These are phyloP conservation scores for Branchinecta lynchi DNA, from an alignment of 1,140 invertebrate species.

Conservation along the genomic window DNA sequence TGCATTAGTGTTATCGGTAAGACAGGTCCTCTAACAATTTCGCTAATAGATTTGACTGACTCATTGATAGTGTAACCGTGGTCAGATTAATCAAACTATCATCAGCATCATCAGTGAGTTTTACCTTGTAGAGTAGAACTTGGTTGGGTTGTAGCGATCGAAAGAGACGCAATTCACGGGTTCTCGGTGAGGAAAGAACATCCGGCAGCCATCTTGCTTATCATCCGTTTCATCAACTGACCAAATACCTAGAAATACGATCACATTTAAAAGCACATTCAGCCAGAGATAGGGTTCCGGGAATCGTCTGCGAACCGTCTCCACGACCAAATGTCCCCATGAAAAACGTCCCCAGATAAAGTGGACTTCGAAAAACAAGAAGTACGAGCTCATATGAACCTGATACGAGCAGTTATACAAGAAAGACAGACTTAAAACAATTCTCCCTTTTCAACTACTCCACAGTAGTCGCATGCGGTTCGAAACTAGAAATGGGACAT, in stretches of 20 bases:
- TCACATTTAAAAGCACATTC: background rate
- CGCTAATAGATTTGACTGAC: too few species aligned
- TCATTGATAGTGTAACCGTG: background rate
- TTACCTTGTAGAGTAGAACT: slow-evolving; percentile 25
- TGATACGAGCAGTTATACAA: too few species aligned
- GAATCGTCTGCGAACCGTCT: background rate
- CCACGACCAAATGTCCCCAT: too few species aligned
- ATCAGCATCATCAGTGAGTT: background rate
- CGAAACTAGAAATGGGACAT: too few species aligned
- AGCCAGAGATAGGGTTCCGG: background rate
- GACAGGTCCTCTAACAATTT: too few species aligned
- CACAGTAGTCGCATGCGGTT: too few species aligned
- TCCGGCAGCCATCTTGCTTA: slow-evolving; percentile 16
- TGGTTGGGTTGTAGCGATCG: slow-evolving; percentile 18
- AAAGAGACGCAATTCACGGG: slow-evolving; percentile 25
- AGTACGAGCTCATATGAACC: too few species aligned
- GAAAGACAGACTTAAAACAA: too few species aligned
- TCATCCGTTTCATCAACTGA: slow-evolving; percentile 20
- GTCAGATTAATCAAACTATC: background rate
- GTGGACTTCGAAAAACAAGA: too few species aligned
- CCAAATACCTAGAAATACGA: slow-evolving; percentile 22
- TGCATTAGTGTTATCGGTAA: too few species aligned
- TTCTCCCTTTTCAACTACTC: too few species aligned
- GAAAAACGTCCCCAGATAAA: too few species aligned
- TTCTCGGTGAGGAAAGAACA: slow-evolving; percentile 21